A percentile compares a stretch with the other conserved stretches of the same genome.
phyloP scores from a whole-genome alignment of 2,113 vertebrate genomes.

The Indicator maculatus region DNA sequence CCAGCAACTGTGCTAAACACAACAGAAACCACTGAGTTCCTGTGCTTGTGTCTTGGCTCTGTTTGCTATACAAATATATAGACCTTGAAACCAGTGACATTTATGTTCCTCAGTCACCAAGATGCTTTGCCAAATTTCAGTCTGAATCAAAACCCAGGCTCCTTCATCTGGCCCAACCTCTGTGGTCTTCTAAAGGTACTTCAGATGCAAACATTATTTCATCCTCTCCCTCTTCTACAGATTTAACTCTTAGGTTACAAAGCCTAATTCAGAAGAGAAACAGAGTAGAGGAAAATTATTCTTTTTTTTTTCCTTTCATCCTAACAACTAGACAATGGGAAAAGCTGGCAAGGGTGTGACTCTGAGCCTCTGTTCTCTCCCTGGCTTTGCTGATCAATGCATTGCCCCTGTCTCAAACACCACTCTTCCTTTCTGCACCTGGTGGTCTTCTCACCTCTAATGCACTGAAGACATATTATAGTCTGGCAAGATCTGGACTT shows the following conservation, averaged over 20 bases:
- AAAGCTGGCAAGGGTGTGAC: background rate
- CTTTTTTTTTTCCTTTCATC: background rate
- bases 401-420: rapidly evolving
- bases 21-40: slow-evolving; percentile 56
- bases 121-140: slow-evolving; percentile 39
- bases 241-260: background rate
- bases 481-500: background rate
- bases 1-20: background rate
- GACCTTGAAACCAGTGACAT: slow-evolving; percentile 55
- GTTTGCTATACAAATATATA: background rate
- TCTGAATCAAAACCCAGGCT: slow-evolving; percentile 43
- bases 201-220: background rate
- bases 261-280: background rate
- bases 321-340: rapidly evolving
- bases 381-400: background rate
- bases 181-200: background rate
- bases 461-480: rapidly evolving
- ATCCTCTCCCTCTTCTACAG: background rate
- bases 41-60: slow-evolving; percentile 17
- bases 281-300: background rate
- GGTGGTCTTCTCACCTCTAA: background rate
- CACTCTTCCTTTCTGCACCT: background rate
- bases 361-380: background rate
- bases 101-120: slow-evolving; percentile 3
- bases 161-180: background rate